Base-by-base conservation (phyloP, 2,888 invertebrate species). In the Drosophila bunnanda region DNA sequence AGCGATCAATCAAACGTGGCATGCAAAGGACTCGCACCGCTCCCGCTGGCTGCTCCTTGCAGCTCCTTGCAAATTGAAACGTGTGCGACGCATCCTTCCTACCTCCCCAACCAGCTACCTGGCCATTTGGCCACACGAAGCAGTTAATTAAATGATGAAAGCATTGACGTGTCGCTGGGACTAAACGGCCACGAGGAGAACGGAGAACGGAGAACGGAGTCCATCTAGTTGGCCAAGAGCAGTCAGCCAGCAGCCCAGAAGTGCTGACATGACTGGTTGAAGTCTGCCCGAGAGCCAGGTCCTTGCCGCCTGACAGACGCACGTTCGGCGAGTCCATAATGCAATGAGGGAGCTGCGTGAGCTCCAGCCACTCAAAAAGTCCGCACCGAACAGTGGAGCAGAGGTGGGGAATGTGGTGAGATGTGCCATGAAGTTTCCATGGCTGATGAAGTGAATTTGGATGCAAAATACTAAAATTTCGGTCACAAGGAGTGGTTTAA, bases 121-220 rank as follows among this genome's bases (percentile, higher is more conserved):
- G 72, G 28, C 46, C 61, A 48, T 46, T 58, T 55, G 62, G 76
- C 71, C 64, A 61, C 69, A 82, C 79, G 82, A 76, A 83, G 72
- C 83, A 88, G 87, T 89, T 87, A 87, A 87, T 87, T 89, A 87
- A 89, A 87, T 87, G 89, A 88, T 89, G 83, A 88, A 83, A 76
- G 80, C 83, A 82, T 78, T 83, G 87, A 86, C 83, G 89, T 83
- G 83, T 86, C 86, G 64, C 80, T 50, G 53, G 54, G 67, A 70
- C 75, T 57, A 76, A 75, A 78, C 61, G 59, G 59, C 32, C 79
- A 75, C 70, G 34, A 69, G 58, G 52, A 55, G 61, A 43, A 32
- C 52, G 34, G 25, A 10, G 30, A n/a, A n/a, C n/a, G n/a, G n/a
- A n/a, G n/a, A n/a, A n/a, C n/a, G n/a, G 4, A 30, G 60, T 46